Conservation (phyloP, 2,797 vertebrate species). For the Enteromius unitaeniatus region DNA sequence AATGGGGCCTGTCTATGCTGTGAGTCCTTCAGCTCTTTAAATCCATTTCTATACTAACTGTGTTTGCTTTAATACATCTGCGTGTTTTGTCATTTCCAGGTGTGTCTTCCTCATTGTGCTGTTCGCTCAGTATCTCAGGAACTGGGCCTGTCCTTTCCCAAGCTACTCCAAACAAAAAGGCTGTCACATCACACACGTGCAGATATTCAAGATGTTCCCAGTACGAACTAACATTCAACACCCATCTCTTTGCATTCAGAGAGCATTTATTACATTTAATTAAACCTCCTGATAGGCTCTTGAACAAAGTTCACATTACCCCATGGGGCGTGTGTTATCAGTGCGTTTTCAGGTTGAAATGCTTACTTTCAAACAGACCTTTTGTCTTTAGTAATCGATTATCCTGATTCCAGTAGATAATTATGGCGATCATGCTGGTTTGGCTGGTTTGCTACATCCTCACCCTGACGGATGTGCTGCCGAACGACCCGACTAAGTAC, state of each 20-base stretch:
- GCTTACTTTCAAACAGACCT: slow-evolving; percentile 3
- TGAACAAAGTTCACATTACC: slow-evolving; percentile 16
- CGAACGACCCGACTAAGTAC: slow-evolving; percentile 77
- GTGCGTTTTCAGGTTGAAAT: neutral
- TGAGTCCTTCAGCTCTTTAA: slow-evolving; percentile 66
- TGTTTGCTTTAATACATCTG: slow-evolving; percentile 7
- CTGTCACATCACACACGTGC: slow-evolving; percentile 78
- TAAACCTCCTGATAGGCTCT: neutral
- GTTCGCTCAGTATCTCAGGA: slow-evolving; percentile 92
- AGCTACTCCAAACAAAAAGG: slow-evolving; percentile 83
- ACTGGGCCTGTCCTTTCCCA: slow-evolving; percentile 81
- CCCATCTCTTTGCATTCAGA: neutral
- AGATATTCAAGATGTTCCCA: slow-evolving; percentile 98
- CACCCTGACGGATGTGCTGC: slow-evolving; percentile 84
- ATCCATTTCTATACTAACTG: neutral
- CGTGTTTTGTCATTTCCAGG: slow-evolving; percentile 68
- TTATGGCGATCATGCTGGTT: slow-evolving; percentile 90
- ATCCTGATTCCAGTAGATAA: slow-evolving; percentile 77
- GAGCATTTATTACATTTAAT: slow-evolving; percentile 25
- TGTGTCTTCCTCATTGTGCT: slow-evolving; percentile 90
- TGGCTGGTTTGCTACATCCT: slow-evolving; percentile 93
- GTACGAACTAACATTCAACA: slow-evolving; percentile 72
- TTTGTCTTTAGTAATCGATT: neutral
- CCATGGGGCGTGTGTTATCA: neutral
- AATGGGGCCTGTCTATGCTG: slow-evolving; percentile 93